Conservation (phyloP, 2,113 vertebrate genomes). For the Ciconia stormi region DNA sequence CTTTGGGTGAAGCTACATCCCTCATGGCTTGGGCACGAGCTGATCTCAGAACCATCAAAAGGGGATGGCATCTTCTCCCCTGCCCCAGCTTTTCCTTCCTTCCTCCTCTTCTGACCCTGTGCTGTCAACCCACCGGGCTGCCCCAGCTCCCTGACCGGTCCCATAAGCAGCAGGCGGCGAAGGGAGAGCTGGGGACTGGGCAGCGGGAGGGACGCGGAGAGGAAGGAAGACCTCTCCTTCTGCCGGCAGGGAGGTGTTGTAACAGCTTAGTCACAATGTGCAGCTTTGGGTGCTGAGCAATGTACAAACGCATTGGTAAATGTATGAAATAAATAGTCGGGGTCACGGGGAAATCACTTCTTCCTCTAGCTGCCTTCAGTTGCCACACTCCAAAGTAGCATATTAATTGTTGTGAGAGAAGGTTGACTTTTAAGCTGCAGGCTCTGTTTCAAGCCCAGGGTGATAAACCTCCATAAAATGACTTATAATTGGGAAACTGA, state of each 20-base stretch:
- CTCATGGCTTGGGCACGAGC: background rate
- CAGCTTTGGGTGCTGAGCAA: background rate
- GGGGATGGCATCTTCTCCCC: background rate
- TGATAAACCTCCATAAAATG: background rate
- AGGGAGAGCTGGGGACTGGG: background rate
- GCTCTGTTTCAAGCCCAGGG: background rate
- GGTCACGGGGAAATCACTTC: background rate
- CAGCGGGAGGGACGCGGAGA: accelerated
- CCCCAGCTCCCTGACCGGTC: accelerated
- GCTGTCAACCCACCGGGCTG: background rate
- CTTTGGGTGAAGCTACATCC: background rate
- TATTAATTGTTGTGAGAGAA: background rate
- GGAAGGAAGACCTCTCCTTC: background rate
- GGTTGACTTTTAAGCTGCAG: background rate
- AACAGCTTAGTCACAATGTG: background rate
- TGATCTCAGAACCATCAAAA: background rate
- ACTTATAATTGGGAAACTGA: background rate
- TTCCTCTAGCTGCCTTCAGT: background rate
- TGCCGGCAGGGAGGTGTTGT: background rate
- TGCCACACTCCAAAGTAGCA: background rate
- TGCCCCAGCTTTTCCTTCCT: background rate
- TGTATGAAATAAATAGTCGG: background rate
- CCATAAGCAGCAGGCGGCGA: accelerated
- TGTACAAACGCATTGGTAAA: background rate
- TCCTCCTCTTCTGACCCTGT: background rate